Conservation (phyloP, 2,888 invertebrate species). For the Epiperipatus broadwayi region DNA sequence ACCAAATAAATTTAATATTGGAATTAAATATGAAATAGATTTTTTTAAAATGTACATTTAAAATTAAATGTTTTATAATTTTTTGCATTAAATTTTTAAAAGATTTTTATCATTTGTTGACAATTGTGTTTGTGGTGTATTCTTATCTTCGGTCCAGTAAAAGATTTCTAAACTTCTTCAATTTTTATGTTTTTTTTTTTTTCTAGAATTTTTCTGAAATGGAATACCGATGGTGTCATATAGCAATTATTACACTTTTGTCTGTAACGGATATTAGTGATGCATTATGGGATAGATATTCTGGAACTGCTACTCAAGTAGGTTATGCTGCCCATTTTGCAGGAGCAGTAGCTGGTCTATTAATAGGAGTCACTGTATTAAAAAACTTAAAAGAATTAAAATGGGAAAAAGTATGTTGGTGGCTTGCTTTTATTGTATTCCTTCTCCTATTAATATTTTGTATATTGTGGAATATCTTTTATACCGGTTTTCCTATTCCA, state of each 20-base stretch:
- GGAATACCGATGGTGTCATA: constrained; percentile 71
- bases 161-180: too few relatives aligned
- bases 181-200: too few relatives aligned
- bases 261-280: constrained; percentile 66
- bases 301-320: constrained; percentile 42
- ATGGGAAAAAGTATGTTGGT: constrained; percentile 64
- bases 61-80: too few relatives aligned
- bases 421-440: constrained; percentile 47
- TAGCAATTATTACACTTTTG: constrained; percentile 58
- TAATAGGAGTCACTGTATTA: constrained; percentile 64
- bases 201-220: constrained; percentile 85
- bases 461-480: too few relatives aligned
- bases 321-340: constrained; percentile 87
- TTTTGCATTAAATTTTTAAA: too few relatives aligned
- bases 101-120: too few relatives aligned
- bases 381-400: constrained; percentile 55
- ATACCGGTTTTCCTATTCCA: constrained; percentile 23
- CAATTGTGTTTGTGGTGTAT: too few relatives aligned
- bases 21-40: too few relatives aligned
- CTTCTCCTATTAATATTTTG: constrained; percentile 23
- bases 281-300: constrained; percentile 71
- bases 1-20: too few relatives aligned
- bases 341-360: constrained; percentile 65
- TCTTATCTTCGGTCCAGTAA: too few relatives aligned
- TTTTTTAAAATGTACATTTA: too few relatives aligned